Conservation (phyloP, 2,888 invertebrate genomes). For the Isotomurus palustris region DNA sequence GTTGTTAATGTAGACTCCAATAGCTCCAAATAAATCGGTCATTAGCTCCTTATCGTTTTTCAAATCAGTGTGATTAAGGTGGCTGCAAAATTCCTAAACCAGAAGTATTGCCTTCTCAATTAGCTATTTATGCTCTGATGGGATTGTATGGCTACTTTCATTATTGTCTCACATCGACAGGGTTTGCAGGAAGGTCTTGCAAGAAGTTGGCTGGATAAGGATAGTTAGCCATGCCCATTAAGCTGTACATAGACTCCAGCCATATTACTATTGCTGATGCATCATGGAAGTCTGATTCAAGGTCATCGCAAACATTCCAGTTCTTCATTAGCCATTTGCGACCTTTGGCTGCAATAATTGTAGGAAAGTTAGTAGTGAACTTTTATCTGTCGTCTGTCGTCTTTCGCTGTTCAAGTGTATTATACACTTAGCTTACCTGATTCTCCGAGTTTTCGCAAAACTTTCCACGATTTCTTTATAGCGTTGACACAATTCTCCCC, state of each 20-base stretch:
- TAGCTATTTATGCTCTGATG: not conserved
- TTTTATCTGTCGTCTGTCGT: not conserved
- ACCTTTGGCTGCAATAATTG: slow-evolving; percentile 61
- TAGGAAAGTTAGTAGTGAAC: slow-evolving; percentile 6
- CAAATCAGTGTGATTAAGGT: slow-evolving; percentile 50
- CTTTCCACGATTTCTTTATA: slow-evolving; percentile 71
- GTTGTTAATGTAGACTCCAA: slow-evolving; percentile 75
- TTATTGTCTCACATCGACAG: slow-evolving; percentile 59
- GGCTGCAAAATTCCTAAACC: slow-evolving; percentile 55
- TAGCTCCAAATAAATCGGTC: slow-evolving; percentile 61
- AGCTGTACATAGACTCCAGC: slow-evolving; percentile 66
- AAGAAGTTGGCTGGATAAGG: slow-evolving; percentile 83
- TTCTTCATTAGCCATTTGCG: slow-evolving; percentile 62
- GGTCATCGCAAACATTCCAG: slow-evolving; percentile 70
- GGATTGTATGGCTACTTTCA: not conserved
- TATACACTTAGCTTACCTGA: slow-evolving; percentile 59
- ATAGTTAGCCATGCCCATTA: slow-evolving; percentile 91
- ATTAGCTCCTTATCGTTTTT: slow-evolving; percentile 56
- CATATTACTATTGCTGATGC: slow-evolving; percentile 61
- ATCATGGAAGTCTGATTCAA: slow-evolving; percentile 59
- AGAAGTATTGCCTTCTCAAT: slow-evolving; percentile 4
- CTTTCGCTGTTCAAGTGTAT: too few relatives aligned
- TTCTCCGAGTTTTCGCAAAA: slow-evolving; percentile 56
- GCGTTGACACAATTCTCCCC: slow-evolving; percentile 62
- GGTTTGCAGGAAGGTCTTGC: slow-evolving; percentile 74